phyloP scores from a whole-genome alignment of 64 coral and sea anemone species.

The Astreopora myriophthalma region DNA sequence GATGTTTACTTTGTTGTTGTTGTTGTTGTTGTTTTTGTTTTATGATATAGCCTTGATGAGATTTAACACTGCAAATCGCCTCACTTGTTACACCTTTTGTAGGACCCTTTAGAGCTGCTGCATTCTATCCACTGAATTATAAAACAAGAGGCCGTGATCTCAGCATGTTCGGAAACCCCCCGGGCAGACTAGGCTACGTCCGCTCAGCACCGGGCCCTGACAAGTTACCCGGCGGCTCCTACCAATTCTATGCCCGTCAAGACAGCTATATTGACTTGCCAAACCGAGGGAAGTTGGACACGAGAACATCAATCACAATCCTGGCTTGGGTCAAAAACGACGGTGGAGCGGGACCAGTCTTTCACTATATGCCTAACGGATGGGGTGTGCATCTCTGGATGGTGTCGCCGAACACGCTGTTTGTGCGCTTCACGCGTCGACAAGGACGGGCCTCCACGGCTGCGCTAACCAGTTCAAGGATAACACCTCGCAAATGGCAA shows the following conservation, averaged over 20 bases:
- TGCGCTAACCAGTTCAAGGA: constrained; percentile 10
- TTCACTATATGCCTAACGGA: constrained; percentile 71
- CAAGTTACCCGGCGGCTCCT: constrained; percentile 68
- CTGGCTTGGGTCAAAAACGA: constrained; percentile 75
- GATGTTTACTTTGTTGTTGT: no score
- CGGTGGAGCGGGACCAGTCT: constrained; percentile 66
- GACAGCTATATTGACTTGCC: constrained; percentile 82
- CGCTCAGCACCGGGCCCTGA: constrained; percentile 69
- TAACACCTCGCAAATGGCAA: constrained; percentile 74
- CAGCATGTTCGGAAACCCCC: constrained; percentile 58
- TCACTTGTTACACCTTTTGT: background rate
- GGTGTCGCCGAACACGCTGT: constrained; percentile 45
- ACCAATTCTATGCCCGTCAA: constrained; percentile 65
- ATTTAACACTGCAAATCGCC: no score
- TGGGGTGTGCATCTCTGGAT: constrained; percentile 81
- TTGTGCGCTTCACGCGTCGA: constrained; percentile 47
- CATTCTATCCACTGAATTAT: constrained; percentile 63
- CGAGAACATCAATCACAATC: constrained; percentile 73
- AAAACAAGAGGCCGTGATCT: constrained; percentile 28
- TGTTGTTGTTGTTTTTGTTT: no score
- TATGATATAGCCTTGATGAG: no score
- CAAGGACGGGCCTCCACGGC: constrained; percentile 5
- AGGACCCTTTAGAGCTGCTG: constrained; percentile 63
- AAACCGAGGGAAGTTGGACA: constrained; percentile 55
- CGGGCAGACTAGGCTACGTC: constrained; percentile 57